Conservation (phyloP, 2,888 invertebrate species). For the Hymenopus coronatus region DNA sequence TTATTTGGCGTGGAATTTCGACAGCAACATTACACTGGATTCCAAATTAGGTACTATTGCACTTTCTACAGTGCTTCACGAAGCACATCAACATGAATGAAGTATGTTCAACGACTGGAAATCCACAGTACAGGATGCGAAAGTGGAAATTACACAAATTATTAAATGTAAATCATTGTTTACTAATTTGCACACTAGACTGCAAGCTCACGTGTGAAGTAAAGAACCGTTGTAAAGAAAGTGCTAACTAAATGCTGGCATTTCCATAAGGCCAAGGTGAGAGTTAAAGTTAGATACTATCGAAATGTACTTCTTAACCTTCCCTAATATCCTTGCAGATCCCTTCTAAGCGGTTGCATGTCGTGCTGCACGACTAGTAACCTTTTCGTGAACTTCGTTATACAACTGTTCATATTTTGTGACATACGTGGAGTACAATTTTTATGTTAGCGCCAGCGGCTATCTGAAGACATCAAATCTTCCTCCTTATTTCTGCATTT, state of each 20-base stretch:
- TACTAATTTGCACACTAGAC: background rate
- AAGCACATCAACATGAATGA: background rate
- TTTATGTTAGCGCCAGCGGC: too few relatives aligned
- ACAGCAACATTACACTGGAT: background rate
- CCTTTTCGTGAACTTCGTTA: background rate
- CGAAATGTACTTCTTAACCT: background rate
- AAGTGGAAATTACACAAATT: background rate
- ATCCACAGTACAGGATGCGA: background rate
- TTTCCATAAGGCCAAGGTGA: background rate
- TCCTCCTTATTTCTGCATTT: too few relatives aligned
- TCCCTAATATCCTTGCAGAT: background rate
- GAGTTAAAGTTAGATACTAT: background rate
- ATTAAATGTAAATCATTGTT: background rate
- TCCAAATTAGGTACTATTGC: background rate
- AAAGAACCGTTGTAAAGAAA: background rate
- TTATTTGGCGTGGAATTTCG: background rate
- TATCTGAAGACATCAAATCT: too few relatives aligned
- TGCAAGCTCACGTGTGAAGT: background rate
- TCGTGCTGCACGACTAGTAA: background rate
- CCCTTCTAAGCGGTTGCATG: background rate
- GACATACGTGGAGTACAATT: background rate
- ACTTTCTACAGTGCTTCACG: background rate
- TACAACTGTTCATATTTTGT: background rate
- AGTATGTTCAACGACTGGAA: background rate
- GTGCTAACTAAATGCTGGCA: background rate